Conservation (phyloP, 2,113 vertebrate genomes). For the Ciconia boyciana region DNA sequence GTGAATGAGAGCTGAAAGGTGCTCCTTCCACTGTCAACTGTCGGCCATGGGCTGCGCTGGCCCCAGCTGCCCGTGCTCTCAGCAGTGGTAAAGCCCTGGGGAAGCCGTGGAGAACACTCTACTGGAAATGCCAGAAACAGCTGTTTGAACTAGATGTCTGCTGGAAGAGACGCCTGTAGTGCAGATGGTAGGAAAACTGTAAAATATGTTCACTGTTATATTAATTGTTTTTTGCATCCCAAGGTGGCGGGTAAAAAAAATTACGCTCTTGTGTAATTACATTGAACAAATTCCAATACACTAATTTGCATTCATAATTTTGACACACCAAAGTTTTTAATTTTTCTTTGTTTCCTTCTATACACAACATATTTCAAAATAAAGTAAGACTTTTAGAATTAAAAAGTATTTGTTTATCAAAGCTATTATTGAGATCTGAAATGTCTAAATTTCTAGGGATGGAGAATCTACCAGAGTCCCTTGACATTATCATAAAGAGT, state of each 20-base stretch:
- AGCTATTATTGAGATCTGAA: not conserved
- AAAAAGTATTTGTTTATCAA: not conserved
- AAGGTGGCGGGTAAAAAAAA: not conserved
- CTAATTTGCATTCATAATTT: not conserved
- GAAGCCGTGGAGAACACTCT: not conserved
- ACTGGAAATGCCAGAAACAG: not conserved
- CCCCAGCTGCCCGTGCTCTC: not conserved
- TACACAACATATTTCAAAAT: not conserved
- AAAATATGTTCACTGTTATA: not conserved
- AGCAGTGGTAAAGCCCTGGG: not conserved
- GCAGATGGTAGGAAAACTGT: not conserved
- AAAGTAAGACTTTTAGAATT: not conserved
- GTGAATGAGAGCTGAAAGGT: not conserved
- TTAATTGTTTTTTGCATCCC: not conserved
- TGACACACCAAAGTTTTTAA: not conserved
- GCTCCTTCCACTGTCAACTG: rapidly evolving
- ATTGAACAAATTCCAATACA: not conserved
- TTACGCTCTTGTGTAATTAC: not conserved
- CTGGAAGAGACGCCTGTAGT: not conserved
- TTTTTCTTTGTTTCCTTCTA: not conserved
- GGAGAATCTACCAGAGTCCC: not conserved
- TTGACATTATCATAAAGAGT: not conserved
- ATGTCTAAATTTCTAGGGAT: not conserved
- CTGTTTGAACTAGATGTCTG: not conserved
- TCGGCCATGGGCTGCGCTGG: not conserved